A percentile compares a stretch with the other conserved stretches of the same genome.
These are phyloP conservation scores for Cancer borealis DNA, from an alignment of 2,888 invertebrate species.

Conservation along the genomic window DNA sequence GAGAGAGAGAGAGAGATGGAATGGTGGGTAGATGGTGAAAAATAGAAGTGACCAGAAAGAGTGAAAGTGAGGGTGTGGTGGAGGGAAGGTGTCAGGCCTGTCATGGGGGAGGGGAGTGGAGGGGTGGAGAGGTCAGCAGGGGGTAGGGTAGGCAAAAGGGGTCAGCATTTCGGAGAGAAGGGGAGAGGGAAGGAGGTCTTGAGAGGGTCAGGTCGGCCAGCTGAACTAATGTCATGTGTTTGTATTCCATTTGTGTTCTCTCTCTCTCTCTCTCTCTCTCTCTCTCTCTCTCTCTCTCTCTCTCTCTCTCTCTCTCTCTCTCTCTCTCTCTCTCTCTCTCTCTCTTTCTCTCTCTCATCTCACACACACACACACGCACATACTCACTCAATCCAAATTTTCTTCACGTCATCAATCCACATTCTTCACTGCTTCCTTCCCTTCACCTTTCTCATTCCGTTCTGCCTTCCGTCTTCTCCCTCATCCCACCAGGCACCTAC, in stretches of 20 bases:
- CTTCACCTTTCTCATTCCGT: neutral
- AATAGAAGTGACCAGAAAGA: conserved; percentile 10
- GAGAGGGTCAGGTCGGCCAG: conserved; percentile 36
- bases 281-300: conserved; percentile 31
- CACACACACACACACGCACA: neutral
- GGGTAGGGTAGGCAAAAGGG: neutral
- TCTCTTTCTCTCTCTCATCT: neutral
- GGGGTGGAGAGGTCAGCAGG: neutral
- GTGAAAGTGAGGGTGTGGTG: conserved; percentile 1
- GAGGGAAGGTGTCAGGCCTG: neutral
- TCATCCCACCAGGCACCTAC: no score
- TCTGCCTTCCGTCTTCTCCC: neutral
- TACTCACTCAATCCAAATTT: no score
- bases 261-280: conserved; percentile 1
- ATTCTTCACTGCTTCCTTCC: neutral
- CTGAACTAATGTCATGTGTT: conserved; percentile 37
- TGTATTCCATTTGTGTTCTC: conserved; percentile 34
- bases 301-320: neutral
- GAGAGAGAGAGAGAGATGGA: conserved; percentile 7
- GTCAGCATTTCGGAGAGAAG: neutral
- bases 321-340: neutral
- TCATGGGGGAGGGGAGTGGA: neutral
- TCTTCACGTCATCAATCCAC: no score
- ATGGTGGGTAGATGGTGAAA: neutral
- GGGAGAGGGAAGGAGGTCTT: neutral